Percentiles rank a stretch among this genome's conserved stretches.
phyloP scores from a whole-genome alignment of 2,888 invertebrate genomes.

The Chrysodeixis includens region DNA sequence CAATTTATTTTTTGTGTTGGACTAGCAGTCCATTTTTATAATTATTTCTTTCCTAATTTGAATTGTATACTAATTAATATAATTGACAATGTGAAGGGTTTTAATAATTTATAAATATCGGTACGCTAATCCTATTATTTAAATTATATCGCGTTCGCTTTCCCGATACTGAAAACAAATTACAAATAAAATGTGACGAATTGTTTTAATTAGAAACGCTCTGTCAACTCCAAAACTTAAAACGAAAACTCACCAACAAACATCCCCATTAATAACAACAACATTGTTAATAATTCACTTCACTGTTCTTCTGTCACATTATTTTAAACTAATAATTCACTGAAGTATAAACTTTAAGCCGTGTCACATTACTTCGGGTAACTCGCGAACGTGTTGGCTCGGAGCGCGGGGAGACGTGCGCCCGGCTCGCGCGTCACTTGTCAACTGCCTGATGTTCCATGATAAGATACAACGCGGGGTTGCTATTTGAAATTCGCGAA shows the following conservation, averaged over 20 bases:
- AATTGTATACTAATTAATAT: no score
- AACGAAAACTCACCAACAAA: conserved; percentile 69
- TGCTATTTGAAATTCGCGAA: conserved; percentile 35
- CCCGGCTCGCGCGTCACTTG: conserved; percentile 36
- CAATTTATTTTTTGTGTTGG: no score
- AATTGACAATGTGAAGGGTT: no score
- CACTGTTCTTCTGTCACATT: conserved; percentile 53
- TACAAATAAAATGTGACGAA: no score
- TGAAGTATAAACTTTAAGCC: conserved; percentile 29
- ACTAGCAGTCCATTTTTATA: no score
- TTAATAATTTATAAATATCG: no score
- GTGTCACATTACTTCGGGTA: conserved; percentile 39
- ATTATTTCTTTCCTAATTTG: no score
- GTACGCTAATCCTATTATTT: no score
- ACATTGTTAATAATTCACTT: conserved; percentile 66
- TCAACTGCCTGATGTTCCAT: conserved; percentile 61
- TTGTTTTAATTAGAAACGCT: not conserved
- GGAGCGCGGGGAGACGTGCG: conserved; percentile 46
- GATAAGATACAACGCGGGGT: conserved; percentile 63
- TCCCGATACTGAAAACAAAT: no score
- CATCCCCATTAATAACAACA: conserved; percentile 70
- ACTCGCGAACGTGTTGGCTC: conserved; percentile 42
- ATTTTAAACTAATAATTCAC: conserved; percentile 50
- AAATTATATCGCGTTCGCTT: no score
- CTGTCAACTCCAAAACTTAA: conserved; percentile 5